phyloP scores from a whole-genome alignment of 2,113 vertebrate genomes.

The Protobothrops mucrosquamatus region DNA sequence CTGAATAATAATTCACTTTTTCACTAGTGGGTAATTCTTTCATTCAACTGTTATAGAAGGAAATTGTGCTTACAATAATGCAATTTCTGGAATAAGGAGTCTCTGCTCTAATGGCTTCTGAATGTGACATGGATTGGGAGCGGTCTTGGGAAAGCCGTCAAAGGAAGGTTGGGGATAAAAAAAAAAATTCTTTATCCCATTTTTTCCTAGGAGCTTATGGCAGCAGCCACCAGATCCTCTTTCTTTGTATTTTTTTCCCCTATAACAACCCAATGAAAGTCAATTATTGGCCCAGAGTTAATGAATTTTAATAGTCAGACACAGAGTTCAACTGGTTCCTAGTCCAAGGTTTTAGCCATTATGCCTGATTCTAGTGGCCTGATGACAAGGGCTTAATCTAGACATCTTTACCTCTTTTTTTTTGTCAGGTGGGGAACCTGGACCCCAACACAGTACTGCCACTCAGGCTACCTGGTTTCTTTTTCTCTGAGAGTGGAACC shows the following conservation, averaged over 20 bases:
- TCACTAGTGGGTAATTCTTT: too few species aligned
- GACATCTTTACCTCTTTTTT: not conserved
- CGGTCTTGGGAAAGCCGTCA: not conserved
- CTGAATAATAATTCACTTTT: too few species aligned
- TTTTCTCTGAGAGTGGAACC: slow-evolving; percentile 60
- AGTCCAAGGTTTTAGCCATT: not conserved
- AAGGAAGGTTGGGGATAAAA: not conserved
- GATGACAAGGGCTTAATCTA: not conserved
- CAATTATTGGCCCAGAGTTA: not conserved
- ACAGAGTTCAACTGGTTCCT: not conserved
- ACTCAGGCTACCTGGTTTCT: slow-evolving; percentile 45
- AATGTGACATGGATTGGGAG: too few species aligned
- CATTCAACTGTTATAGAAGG: too few species aligned
- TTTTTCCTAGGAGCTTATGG: too few species aligned
- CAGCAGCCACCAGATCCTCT: not conserved
- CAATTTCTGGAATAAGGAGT: too few species aligned
- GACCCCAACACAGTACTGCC: slow-evolving; percentile 56
- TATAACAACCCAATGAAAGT: not conserved
- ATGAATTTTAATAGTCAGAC: not conserved
- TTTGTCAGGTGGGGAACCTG: slow-evolving; percentile 58
- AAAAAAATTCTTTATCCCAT: too few species aligned
- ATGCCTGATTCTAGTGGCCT: not conserved
- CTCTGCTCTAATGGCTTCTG: too few species aligned
- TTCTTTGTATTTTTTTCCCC: too few species aligned
- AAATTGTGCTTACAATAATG: too few species aligned